A percentile compares a stretch with the other conserved stretches of the same genome.
Evolutionary conservation across 2,797 vertebrate genomes (phyloP).

Genomic region (Ibycter americanus): DNA sequence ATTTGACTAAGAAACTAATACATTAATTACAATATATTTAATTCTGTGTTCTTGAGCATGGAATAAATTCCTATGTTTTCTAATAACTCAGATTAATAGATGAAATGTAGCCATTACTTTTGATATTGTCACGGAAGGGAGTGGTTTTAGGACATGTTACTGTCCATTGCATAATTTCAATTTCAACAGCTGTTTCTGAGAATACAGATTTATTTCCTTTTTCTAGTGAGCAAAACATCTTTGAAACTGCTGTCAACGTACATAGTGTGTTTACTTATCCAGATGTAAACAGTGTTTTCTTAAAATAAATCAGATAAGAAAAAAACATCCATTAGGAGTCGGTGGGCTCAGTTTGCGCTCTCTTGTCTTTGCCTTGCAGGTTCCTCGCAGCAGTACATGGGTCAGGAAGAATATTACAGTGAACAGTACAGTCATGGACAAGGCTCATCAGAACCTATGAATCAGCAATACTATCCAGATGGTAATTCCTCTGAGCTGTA

Average conservation of each 20-base stretch:
- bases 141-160: not conserved
- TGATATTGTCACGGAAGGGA: not conserved
- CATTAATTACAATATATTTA: not conserved
- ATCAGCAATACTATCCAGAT: conserved; percentile 94
- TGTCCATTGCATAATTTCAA: not conserved
- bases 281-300: not conserved
- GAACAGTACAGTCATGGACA: conserved; percentile 93
- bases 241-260: not conserved
- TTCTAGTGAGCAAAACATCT: not conserved
- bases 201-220: not conserved
- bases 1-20: not conserved
- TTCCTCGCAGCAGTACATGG: conserved; percentile 92
- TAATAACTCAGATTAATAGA: not conserved
- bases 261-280: not conserved
- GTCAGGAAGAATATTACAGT: conserved; percentile 93
- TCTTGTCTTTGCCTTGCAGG: conserved; percentile 79
- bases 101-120: not conserved
- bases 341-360: not conserved
- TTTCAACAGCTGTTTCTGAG: not conserved
- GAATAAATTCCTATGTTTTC: not conserved
- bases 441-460: conserved; percentile 89
- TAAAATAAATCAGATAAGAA: not conserved
- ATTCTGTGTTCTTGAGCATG: not conserved
- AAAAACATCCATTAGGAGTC: not conserved
- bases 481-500: conserved; percentile 80